These are phyloP conservation scores for Allophyes oxyacanthae DNA, from an alignment of 2,888 invertebrate species.

Conservation along the genomic window DNA sequence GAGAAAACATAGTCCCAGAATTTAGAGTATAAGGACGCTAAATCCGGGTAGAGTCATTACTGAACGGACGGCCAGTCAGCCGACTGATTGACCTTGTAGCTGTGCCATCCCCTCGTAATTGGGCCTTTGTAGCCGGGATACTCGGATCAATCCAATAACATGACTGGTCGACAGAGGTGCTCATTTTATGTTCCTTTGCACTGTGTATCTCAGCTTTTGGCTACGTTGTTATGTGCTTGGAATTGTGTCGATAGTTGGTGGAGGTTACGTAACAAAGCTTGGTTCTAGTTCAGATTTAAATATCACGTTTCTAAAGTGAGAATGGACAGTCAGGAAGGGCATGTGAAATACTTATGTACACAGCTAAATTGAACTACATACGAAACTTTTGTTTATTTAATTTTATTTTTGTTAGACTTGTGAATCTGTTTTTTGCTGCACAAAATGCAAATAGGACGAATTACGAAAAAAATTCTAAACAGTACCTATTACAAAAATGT, in stretches of 20 bases:
- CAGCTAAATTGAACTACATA: not conserved
- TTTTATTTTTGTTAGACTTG: too few species aligned
- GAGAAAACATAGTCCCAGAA: conserved; percentile 39
- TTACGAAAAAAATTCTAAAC: too few species aligned
- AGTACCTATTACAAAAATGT: not conserved
- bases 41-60: conserved; percentile 61
- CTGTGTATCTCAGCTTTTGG: conserved; percentile 55
- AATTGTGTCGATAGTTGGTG: conserved; percentile 12
- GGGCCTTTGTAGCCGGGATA: conserved; percentile 80
- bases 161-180: conserved; percentile 63
- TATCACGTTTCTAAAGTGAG: conserved; percentile 2
- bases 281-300: conserved; percentile 7
- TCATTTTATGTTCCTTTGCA: conserved; percentile 67
- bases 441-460: too few species aligned
- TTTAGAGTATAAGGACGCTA: conserved; percentile 40
- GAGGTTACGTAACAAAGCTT: conserved; percentile 23
- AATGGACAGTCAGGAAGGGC: not conserved
- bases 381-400: not conserved
- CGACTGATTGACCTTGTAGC: conserved; percentile 77
- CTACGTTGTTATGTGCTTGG: conserved; percentile 40
- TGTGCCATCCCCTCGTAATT: conserved; percentile 78
- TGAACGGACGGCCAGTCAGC: conserved; percentile 49
- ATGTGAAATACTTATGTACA: not conserved
- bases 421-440: too few species aligned
- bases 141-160: conserved; percentile 79